These are phyloP conservation scores for Muntiacus muntjak DNA, from an alignment of 2,113 vertebrate genomes.

Conservation along the genomic window DNA sequence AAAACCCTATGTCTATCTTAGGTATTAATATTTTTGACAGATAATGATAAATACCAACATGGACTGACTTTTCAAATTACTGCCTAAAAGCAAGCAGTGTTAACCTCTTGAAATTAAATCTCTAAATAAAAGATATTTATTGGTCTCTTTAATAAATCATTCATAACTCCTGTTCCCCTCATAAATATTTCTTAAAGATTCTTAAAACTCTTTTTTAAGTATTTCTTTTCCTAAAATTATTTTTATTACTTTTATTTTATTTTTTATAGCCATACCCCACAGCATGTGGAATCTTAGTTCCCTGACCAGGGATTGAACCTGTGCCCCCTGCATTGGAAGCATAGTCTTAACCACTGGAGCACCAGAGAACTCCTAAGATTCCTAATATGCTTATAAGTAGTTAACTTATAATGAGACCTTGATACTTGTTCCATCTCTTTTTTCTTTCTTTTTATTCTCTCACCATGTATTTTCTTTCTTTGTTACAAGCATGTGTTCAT, in stretches of 20 bases:
- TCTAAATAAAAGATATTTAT: conserved; percentile 3
- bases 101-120: neutral
- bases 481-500: neutral
- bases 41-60: conserved; percentile 1
- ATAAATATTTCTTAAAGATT: conserved; percentile 17
- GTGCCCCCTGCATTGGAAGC: neutral
- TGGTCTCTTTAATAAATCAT: neutral
- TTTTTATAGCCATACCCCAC: neutral
- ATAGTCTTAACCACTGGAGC: neutral
- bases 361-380: neutral
- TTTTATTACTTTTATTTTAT: neutral
- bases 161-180: neutral
- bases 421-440: neutral
- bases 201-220: neutral
- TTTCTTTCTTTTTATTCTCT: neutral
- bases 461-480: conserved; percentile 20
- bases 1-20: neutral
- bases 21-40: neutral
- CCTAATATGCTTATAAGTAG: conserved; percentile 21
- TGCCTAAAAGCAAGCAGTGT: conserved; percentile 7
- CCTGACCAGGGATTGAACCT: neutral
- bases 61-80: conserved; percentile 16
- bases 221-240: neutral
- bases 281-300: neutral
- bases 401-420: neutral